These are phyloP conservation scores for Aricia artaxerxes DNA, from an alignment of 2,888 invertebrate genomes.

Conservation along the genomic window DNA sequence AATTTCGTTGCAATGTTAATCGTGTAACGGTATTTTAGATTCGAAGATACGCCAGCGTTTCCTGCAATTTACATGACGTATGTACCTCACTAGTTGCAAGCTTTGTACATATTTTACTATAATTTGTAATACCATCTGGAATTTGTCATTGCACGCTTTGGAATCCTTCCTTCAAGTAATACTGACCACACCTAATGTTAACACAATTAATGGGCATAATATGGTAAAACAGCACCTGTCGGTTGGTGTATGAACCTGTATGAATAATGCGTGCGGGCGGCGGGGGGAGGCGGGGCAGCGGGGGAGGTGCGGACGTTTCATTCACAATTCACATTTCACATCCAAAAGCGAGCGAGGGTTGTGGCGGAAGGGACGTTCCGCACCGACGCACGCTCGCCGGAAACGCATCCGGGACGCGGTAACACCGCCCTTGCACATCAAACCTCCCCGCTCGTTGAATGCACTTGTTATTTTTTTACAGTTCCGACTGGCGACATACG, in stretches of 20 bases:
- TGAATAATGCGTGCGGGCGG: conserved; percentile 16
- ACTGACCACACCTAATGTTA: conserved; percentile 3
- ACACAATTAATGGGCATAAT: neutral
- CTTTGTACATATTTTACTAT: neutral
- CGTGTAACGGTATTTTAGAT: conserved; percentile 26
- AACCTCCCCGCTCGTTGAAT: conserved; percentile 49
- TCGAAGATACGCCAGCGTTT: conserved; percentile 6
- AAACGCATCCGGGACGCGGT: conserved; percentile 76
- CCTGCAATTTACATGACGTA: conserved; percentile 20
- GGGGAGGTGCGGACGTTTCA: conserved; percentile 45
- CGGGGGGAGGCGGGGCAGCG: conserved; percentile 36
- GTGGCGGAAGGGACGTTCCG: conserved; percentile 76
- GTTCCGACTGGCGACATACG: conserved; percentile 31
- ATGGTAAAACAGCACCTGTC: conserved; percentile 5
- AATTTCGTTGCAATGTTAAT: conserved; percentile 29
- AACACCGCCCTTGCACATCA: conserved; percentile 58
- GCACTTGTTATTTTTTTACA: conserved; percentile 29
- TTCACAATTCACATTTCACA: conserved; percentile 46
- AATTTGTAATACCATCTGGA: neutral
- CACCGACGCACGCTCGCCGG: conserved; percentile 71
- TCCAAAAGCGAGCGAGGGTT: conserved; percentile 62
- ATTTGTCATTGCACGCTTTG: neutral
- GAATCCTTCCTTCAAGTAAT: neutral
- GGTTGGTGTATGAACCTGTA: neutral
- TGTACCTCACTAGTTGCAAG: neutral